Conservation (phyloP, 2,797 vertebrate species). For the Nothura maculosa region DNA sequence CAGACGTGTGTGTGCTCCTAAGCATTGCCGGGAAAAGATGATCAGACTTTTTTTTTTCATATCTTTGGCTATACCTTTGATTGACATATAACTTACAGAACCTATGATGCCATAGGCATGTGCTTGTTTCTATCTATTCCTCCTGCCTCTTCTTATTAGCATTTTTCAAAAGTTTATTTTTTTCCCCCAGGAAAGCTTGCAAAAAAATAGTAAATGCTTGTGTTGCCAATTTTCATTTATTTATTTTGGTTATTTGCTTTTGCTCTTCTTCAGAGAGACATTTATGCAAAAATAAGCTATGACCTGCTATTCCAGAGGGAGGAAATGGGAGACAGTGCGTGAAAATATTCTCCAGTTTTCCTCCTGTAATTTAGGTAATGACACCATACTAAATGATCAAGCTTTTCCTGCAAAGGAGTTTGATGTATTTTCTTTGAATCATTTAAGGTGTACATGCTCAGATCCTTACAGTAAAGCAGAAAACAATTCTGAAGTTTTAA, state of each 20-base stretch:
- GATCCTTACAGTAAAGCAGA: conserved; percentile 11
- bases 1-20: neutral
- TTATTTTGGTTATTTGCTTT: conserved; percentile 50
- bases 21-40: neutral
- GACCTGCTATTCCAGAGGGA: neutral
- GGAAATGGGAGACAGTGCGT: neutral
- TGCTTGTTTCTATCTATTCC: neutral
- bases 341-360: neutral
- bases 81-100: neutral
- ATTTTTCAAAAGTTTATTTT: neutral
- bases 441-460: neutral
- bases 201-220: conserved; percentile 24
- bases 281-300: conserved; percentile 31
- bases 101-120: neutral
- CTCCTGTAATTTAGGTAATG: neutral
- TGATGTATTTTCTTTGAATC: neutral
- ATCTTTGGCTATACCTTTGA: neutral
- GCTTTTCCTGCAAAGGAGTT: conserved; percentile 16
- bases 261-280: neutral
- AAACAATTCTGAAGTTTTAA: conserved; percentile 40
- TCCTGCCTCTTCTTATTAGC: conserved; percentile 3
- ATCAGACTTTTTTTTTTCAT: neutral
- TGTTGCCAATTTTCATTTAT: neutral
- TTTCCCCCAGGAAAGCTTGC: neutral
- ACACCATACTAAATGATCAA: neutral